Base-by-base conservation (phyloP, 2,797 vertebrate genomes). In the Notoglanidium macrostoma region DNA sequence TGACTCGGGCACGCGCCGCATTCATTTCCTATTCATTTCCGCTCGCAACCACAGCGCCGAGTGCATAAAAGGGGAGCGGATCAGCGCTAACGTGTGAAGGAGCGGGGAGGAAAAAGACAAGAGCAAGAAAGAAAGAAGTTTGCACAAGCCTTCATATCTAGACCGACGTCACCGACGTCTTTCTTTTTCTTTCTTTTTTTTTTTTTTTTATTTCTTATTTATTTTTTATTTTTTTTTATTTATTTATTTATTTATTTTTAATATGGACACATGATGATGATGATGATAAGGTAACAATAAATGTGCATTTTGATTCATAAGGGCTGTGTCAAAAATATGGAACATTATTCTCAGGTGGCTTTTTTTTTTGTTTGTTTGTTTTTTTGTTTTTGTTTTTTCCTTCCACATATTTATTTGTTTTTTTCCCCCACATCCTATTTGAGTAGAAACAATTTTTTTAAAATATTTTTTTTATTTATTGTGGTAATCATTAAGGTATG, bases 1-100 rank as follows among this genome's bases (percentile, higher is more conserved):
- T 88, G 90, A 79, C 88, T 86, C 77, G 32, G 70, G 82, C 91
- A 90, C 74, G 44, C 85, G 84, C 88, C 49, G 78, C 83, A 46
- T 86, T 85, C 65, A 79, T 88, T 90, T 92, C 91, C 91, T 90
- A 90, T 91, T 89, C 85, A 84, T 87, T 86, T 90, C 89, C 88
- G 74, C 76, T 83, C 15, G 3, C 61, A 44, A 88, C 85, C 87
- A 80, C 86, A 88, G 72, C 87, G 65, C 63, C 17, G 70, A 57
- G 29, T 73, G 44, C 84, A 86, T 35, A 78, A 83, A 84, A 29
- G 86, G 63, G 78, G 67, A 76, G 85, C 40, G 12, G 23, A 79
- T 85, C 67, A 61, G 35, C 46, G 54, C 78, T 83, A 54, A 59
- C 17, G 29, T 85, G 61, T 35, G 23, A 83, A 84, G 82, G 40